Conservation (phyloP, 1,140 invertebrate genomes). For the Patella vulgata region DNA sequence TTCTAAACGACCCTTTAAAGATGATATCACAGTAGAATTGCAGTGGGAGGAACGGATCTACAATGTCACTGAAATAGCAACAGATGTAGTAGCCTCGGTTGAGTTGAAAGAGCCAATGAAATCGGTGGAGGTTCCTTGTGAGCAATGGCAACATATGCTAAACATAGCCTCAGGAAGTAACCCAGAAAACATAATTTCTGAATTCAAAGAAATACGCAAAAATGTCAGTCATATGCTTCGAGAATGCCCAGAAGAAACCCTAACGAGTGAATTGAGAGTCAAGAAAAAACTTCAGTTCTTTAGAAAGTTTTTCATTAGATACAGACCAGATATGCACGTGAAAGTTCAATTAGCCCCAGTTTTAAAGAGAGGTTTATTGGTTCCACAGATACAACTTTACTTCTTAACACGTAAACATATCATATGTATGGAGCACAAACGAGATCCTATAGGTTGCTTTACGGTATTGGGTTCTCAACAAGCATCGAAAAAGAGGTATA, state of each 20-base stretch:
- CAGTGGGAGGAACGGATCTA: slow-evolving; percentile 53
- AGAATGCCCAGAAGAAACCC: no score
- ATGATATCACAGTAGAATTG: slow-evolving; percentile 31
- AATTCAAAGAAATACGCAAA: no score
- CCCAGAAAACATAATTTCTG: no score
- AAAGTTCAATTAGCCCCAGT: slow-evolving; percentile 46
- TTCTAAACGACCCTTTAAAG: slow-evolving; percentile 15
- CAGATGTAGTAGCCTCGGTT: no score
- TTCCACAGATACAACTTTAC: slow-evolving; percentile 52
- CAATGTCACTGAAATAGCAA: slow-evolving; percentile 9
- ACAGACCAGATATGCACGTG: slow-evolving; percentile 2
- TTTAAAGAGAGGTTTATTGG: slow-evolving; percentile 37
- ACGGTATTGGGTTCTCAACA: slow-evolving; percentile 4
- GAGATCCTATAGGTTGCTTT: slow-evolving; percentile 47
- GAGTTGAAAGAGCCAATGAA: no score
- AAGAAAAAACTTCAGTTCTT: no score
- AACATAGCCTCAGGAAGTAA: no score
- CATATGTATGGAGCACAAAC: slow-evolving; percentile 55
- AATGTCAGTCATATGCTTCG: no score
- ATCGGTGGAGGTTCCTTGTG: no score
- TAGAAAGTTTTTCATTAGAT: no score
- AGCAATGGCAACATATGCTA: no score
- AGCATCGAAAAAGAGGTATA: slow-evolving; percentile 30
- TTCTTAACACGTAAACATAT: slow-evolving; percentile 50
- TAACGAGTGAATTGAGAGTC: no score